Evolutionary conservation across 37 sponge, comb jelly and placozoan species (phyloP).

Genomic region (Oscarella lobularis): DNA sequence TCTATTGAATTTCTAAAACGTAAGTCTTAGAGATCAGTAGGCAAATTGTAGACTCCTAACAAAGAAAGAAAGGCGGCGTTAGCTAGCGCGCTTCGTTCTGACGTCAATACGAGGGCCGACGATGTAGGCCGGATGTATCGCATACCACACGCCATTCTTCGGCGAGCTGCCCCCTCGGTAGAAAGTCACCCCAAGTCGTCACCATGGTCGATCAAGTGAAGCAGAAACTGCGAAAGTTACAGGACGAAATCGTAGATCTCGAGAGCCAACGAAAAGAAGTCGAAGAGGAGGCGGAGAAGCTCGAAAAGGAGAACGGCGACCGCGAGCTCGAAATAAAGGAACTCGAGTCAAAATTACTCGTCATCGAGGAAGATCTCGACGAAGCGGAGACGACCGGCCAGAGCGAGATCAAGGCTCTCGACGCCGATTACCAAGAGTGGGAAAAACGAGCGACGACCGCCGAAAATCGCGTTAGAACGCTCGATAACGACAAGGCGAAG

Average conservation of each 20-base stretch:
- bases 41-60: too few relatives aligned
- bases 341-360: neutral
- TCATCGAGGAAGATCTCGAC: neutral
- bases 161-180: neutral
- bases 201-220: neutral
- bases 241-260: neutral
- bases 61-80: too few relatives aligned
- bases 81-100: too few relatives aligned
- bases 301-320: neutral
- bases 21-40: too few relatives aligned
- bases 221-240: neutral
- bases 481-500: neutral
- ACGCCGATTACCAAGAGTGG: neutral
- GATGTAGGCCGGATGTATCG: neutral
- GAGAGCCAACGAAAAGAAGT: neutral
- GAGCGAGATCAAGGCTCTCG: neutral
- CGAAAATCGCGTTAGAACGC: neutral
- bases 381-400: neutral
- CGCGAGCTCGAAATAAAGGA: neutral
- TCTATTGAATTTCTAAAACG: too few relatives aligned
- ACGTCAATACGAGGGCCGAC: too few relatives aligned
- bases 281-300: neutral
- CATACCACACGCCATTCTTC: neutral
- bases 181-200: neutral
- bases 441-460: neutral